Base-by-base conservation (phyloP, 2,888 invertebrate species). In the Spatulosminthurus flaviceps region DNA sequence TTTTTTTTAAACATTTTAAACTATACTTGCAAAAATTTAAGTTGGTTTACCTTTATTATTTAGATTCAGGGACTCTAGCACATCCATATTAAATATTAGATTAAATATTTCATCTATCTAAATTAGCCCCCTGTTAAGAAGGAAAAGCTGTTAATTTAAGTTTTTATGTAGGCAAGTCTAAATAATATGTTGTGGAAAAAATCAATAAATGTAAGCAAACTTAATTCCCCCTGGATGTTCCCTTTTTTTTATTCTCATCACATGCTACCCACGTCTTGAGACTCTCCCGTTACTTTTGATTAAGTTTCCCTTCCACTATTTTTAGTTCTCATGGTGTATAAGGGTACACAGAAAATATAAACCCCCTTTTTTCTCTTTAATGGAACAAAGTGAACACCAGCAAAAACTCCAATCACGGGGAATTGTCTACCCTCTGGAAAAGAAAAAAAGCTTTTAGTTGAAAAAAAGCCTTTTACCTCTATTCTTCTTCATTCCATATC, bases 181-280 rank as follows among this genome's bases (percentile, higher is more conserved):
- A 64, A 64, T n/a, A n/a, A n/a, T n/a, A n/a, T 64, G 2, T 13
- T 4, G 24, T 24, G 64, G 22, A 64, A 9, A 22, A 64, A 26
- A 64, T 64, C 64, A 64, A 64, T 64, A 64, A 64, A 64, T 5
- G 2, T n/a, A 64, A 64, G 24, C 64, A 64, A 64, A 64, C 24
- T 22, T 64, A 19, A 24, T 64, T 64, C 64, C 26, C n/a, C 64
- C 16, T 64, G 24, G 64, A 19, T 60, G 19, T 64, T 24, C 64
- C 61, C 61, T 19, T n/a, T 21, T 64, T 24, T 64, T 51, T 5
- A n/a, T 2, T 51, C 16, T 51, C 51, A 26, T 64, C 26, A n/a
- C n/a, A 64, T 64, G 11, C 64, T 26, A 26, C 24, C 24, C 64
- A 24, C 64, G 64, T 64, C 64, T 64, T 26, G 64, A 22, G 24